Base-by-base conservation (phyloP, 1,140 invertebrate species). In the Halictus rubicundus region DNA sequence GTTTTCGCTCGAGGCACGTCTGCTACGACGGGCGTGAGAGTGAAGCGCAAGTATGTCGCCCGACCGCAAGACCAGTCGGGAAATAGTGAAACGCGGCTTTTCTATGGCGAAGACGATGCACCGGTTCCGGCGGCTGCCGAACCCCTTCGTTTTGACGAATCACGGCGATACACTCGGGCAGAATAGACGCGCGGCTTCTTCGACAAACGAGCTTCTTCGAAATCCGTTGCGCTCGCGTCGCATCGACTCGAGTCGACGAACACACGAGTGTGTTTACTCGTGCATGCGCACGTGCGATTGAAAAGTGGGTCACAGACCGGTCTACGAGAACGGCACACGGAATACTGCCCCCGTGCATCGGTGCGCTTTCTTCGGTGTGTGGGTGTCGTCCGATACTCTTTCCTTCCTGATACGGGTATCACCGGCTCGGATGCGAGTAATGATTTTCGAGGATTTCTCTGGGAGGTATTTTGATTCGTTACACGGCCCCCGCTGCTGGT, bases 61-160 rank as follows among this genome's bases (percentile, higher is more conserved):
- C 52, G 42, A 46, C 42, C 42, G 74, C 66, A 59, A 61, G 88
- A 88, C 84, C 76, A 72, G 87, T 89, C 80, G 80, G 86, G 82
- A 88, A 89, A 89, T 65, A 84, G 87, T 87, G 85, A 89, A 90
- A 89, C 76, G 82, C 46, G 37, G n/a, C 54, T 78, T 88, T 87
- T 84, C 66, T 78, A 68, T 79, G 57, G 14, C 16, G 6, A 25
- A 54, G 46, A 52, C 39, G 37, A 60, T n/a, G 12, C 9, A 52
- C 23, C 52, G 32, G 23, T 63, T 54, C 52, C 39, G 32, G 21
- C 25, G 19, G 52, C 19, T 12, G 16, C 7, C 49, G 46, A 49
- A 8, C 39, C 0, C 54, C 32, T 5, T 32, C n/a, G 52, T 12
- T 23, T 23, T n/a, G 42, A 37, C 12, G 60, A 63, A 21, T 63